phyloP scores from a whole-genome alignment of 2,888 invertebrate species.

The Meloe dianella region DNA sequence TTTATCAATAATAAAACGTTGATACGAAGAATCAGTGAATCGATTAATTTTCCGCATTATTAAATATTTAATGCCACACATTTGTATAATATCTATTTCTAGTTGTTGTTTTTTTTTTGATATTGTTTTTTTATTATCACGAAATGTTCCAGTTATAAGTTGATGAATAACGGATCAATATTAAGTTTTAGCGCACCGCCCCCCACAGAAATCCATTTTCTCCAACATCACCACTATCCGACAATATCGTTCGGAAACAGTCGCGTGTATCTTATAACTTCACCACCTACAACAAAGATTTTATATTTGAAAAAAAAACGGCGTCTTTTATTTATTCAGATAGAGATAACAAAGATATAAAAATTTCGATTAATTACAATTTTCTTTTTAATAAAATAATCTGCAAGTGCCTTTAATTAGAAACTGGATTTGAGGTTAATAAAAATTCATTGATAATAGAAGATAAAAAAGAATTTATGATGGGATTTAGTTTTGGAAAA shows the following conservation, averaged over 20 bases:
- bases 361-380: neutral
- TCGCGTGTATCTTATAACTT: neutral
- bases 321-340: neutral
- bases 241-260: conserved; percentile 2
- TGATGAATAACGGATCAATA: conserved; percentile 10
- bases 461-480: neutral
- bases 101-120: neutral
- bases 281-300: neutral
- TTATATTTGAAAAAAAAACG: neutral
- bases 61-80: neutral
- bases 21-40: neutral
- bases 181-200: conserved; percentile 3
- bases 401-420: neutral
- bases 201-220: neutral
- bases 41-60: neutral
- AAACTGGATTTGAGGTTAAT: neutral
- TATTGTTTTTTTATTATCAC: neutral
- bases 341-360: neutral
- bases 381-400: neutral
- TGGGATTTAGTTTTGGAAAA: neutral
- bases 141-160: neutral
- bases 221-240: neutral
- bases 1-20: too few relatives aligned
- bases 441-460: neutral
- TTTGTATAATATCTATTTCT: neutral